Evolutionary conservation across 2,113 vertebrate genomes (phyloP), one percentile per base, ranked within the genome.

Genomic region (Pedetes capensis): DNA sequence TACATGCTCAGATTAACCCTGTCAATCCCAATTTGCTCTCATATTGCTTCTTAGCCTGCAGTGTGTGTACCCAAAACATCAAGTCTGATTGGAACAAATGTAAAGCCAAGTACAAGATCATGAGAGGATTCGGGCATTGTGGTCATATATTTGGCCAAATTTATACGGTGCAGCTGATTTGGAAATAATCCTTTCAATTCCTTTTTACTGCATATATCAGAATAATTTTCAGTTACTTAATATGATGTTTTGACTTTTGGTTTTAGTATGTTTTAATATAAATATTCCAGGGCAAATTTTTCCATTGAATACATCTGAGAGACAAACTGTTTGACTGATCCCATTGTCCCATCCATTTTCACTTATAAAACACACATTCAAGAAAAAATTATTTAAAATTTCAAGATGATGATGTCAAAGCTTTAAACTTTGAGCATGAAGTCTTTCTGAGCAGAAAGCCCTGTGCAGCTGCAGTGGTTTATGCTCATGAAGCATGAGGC

Each of bases 321-420:
- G 49, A 47, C 51, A 66, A 66, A 71, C 20, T 23, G 13, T 8
- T 47, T 61, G n/a, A 1, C 39, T 32, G 49, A 68, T 53, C 61
- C 2, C 3, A 66, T 8, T 39, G 27, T 32, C 47, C 4, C 55
- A 53, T 25, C 59, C 34, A 59, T 32, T 66, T 63, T 57, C 29
- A 84, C 23, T 64, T 89, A 63, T 2, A 72, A 91, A 89, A 75
- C 51, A 69, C 23, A 87, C 72, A 90, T 69, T 84, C 18, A 95
- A 83, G 47, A 57, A 39, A 39, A 69, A 80, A 39, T 49, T 64
- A 57, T 57, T 87, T 27, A 80, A 95, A 79, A 72, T 57, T 51
- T 90, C 27, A 92, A 47, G 42, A 75, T 83, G 53, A 39, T 0
- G 1, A 22, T 83, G 29, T 9, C 42, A 71, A 75, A 69, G 8